Conservation (phyloP, 2,797 vertebrate species). For the Phoxinus dragarum region DNA sequence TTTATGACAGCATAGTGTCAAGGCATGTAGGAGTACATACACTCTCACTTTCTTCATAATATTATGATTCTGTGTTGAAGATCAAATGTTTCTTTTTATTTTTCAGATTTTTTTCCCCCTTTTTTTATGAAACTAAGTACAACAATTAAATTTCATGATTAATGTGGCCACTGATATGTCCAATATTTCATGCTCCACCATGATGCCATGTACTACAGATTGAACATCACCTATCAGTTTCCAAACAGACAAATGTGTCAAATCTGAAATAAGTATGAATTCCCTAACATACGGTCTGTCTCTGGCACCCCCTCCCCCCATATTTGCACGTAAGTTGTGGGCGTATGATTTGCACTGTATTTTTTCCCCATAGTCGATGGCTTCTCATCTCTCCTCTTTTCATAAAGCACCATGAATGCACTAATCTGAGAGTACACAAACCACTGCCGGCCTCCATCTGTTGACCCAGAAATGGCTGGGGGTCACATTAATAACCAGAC, state of each 20-base stretch:
- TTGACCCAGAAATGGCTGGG: slow-evolving; percentile 43
- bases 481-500: slow-evolving; percentile 40
- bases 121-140: no score
- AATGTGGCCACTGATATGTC: no score
- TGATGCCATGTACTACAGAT: neutral
- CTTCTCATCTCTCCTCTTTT: slow-evolving; percentile 16
- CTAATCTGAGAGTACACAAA: slow-evolving; percentile 37
- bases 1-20: neutral
- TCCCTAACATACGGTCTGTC: neutral
- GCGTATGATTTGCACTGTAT: neutral
- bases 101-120: neutral
- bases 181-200: neutral
- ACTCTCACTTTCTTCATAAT: neutral
- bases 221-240: slow-evolving; percentile 2
- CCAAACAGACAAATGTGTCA: neutral
- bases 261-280: neutral
- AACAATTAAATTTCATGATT: neutral
- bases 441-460: slow-evolving; percentile 27
- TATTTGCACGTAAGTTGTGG: neutral
- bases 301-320: neutral
- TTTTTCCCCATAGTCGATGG: neutral
- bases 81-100: neutral
- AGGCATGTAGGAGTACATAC: neutral
- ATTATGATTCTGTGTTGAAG: neutral
- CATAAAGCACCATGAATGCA: slow-evolving; percentile 4